These are phyloP conservation scores for Platysternon megacephalum DNA, from an alignment of 2,113 vertebrate species.

Conservation along the genomic window DNA sequence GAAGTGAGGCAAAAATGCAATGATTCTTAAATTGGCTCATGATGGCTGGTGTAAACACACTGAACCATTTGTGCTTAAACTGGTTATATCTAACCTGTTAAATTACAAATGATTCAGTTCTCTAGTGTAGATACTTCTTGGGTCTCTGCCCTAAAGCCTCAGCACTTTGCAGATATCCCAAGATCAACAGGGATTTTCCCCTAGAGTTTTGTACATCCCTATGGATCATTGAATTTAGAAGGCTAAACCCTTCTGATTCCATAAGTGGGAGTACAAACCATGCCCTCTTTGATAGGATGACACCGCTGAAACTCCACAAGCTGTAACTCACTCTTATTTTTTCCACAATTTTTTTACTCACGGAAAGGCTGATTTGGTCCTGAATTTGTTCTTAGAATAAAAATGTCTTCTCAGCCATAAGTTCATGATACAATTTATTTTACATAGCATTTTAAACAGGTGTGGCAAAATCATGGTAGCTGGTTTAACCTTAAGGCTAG, in stretches of 20 bases:
- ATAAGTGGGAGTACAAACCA: neutral
- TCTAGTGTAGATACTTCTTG: neutral
- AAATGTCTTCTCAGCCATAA: neutral
- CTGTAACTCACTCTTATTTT: neutral
- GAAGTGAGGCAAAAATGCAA: slow-evolving; percentile 28
- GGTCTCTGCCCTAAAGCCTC: neutral
- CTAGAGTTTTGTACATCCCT: neutral
- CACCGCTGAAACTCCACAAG: neutral
- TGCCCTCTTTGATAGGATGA: neutral
- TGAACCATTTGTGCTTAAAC: slow-evolving; percentile 6
- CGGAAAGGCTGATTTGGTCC: neutral
- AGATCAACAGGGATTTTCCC: neutral
- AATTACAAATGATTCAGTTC: slow-evolving; percentile 17
- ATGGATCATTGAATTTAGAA: neutral
- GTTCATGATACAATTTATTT: neutral
- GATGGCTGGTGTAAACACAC: neutral
- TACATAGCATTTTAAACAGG: neutral
- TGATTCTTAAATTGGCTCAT: neutral
- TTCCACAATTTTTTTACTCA: neutral
- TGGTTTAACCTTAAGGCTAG: slow-evolving; percentile 17
- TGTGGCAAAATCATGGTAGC: neutral
- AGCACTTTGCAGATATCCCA: neutral
- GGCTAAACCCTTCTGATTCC: neutral
- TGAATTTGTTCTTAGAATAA: neutral
- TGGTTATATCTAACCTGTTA: slow-evolving; percentile 1